Base-by-base conservation (phyloP, 1,140 invertebrate genomes). In the Akabosia matsudoensis region DNA sequence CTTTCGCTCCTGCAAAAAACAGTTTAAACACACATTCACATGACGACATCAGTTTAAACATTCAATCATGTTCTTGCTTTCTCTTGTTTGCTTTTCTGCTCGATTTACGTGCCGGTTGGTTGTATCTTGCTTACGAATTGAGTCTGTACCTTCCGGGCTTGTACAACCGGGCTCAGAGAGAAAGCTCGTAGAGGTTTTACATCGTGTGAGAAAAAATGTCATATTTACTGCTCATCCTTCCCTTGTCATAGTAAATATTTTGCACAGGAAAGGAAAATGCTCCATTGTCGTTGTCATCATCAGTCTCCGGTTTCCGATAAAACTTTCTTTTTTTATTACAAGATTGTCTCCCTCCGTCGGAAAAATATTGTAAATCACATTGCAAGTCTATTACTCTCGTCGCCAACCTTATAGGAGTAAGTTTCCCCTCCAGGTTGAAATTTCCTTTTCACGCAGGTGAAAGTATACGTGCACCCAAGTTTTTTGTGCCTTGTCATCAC, bases 341-440 rank as follows among this genome's bases (percentile, higher is more conserved):
- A n/a, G n/a, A n/a, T n/a, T n/a, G n/a, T n/a, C n/a, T n/a, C n/a
- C n/a, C n/a, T n/a, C n/a, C 7, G 37, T 10, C 7, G 18, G 37
- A 18, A 45, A 45, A 45, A 7, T n/a, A 30, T n/a, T 28, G 61
- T 67, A 67, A 67, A 67, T 67, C 61, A 67, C 61, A 67, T 67
- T 67, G 61, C 7, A 67, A 67, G 26, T 67, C 22, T 67, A 67
- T 67, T 67, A 67, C 22, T 30, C 28, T 31, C 22, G 7, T 67
- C 61, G 31, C 24, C 14, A 22, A n/a, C n/a, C n/a, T n/a, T n/a
- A n/a, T n/a, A n/a, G n/a, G n/a, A n/a, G n/a, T n/a, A n/a, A n/a
- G n/a, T n/a, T n/a, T n/a, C n/a, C n/a, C n/a, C n/a, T n/a, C n/a
- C n/a, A n/a, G n/a, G n/a, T n/a, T n/a, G n/a, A n/a, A n/a, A n/a